Conservation (phyloP, 2,113 vertebrate species). For the human (Homo sapiens) region GRCh38 chr4:54443501-54444000, state of each 20-base stretch:
- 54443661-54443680: slow-evolving; percentile 19
- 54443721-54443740: slow-evolving; percentile 42
- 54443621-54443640: slow-evolving; percentile 34
- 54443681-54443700: slow-evolving; percentile 52
- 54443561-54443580: slow-evolving; percentile 61
- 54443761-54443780: background rate
- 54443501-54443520: slow-evolving; percentile 53
- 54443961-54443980: slow-evolving; percentile 57
- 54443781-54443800: background rate
- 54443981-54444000: background rate
- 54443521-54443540: slow-evolving; percentile 32
- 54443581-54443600: slow-evolving; percentile 22
- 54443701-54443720: slow-evolving; percentile 49
- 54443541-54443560: slow-evolving; percentile 29
- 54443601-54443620: background rate
- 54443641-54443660: slow-evolving; percentile 25
- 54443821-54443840: background rate
- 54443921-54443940: background rate
- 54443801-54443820: background rate
- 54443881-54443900: background rate
- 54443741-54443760: background rate
- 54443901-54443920: background rate
- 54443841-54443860: background rate
- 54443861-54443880: slow-evolving; percentile 20
- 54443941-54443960: background rate